Evolutionary conservation across 2,888 invertebrate genomes (phyloP).

Genomic region (Netelia melanura): DNA sequence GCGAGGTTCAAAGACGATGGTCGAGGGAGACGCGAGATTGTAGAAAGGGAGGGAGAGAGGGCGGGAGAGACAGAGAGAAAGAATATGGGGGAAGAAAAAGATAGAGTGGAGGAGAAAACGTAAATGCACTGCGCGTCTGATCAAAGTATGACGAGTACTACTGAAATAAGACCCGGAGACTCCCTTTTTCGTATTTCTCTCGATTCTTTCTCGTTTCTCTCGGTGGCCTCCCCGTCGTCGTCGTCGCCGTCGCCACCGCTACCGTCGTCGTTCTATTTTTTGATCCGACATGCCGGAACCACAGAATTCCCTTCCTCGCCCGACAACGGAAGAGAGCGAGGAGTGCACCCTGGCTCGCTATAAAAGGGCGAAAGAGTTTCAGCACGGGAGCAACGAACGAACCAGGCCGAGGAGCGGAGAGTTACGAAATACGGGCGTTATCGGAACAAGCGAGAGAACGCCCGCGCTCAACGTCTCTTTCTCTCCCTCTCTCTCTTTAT

Average conservation of each 20-base stretch:
- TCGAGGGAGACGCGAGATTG: conserved; percentile 4
- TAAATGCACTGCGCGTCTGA: conserved; percentile 78
- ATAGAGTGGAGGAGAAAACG: conserved; percentile 61
- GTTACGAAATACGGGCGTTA: conserved; percentile 68
- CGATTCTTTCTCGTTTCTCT: conserved; percentile 27
- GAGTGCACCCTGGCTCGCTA: conserved; percentile 22
- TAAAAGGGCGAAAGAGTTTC: conserved; percentile 62
- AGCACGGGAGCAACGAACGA: conserved; percentile 36
- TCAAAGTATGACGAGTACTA: conserved; percentile 79
- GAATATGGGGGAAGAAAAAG: conserved; percentile 12
- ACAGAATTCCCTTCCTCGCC: conserved; percentile 48
- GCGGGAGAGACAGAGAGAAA: conserved; percentile 3
- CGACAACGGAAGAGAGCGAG: conserved; percentile 9
- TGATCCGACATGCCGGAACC: conserved; percentile 41
- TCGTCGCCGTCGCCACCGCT: not conserved
- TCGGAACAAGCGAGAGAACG: conserved; percentile 58
- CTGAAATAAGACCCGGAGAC: conserved; percentile 59
- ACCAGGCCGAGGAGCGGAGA: conserved; percentile 26
- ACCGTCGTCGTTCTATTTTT: conserved; percentile 24
- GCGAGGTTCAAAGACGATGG: conserved; percentile 63
- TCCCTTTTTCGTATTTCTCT: conserved; percentile 7
- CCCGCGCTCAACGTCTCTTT: too few relatives aligned
- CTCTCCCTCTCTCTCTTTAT: conserved; percentile 1
- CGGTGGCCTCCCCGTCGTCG: too few relatives aligned
- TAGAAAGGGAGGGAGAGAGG: conserved; percentile 8